phyloP scores from a whole-genome alignment of 2,113 vertebrate genomes.

The Brachyhypopomus gauderio region DNA sequence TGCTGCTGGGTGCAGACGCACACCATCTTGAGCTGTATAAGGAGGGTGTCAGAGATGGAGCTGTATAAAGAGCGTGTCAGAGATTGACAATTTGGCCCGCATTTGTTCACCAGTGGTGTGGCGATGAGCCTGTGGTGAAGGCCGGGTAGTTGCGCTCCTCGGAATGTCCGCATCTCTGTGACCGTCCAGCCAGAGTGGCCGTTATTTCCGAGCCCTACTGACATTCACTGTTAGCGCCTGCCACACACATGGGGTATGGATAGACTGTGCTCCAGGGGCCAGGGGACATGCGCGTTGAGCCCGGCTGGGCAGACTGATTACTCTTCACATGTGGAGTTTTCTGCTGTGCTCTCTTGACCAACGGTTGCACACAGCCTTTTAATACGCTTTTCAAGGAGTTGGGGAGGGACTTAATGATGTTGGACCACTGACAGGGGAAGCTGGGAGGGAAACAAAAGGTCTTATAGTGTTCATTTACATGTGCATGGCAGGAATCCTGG shows the following conservation, averaged over 20 bases:
- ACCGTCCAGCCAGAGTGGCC: constrained; percentile 36
- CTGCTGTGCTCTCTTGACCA: constrained; percentile 21
- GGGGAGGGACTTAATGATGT: constrained; percentile 9
- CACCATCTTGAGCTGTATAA: constrained; percentile 50
- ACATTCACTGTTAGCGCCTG: constrained; percentile 20
- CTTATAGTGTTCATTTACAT: background rate
- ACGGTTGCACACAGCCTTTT: constrained; percentile 19
- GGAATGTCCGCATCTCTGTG: constrained; percentile 43
- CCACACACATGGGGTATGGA: constrained; percentile 11
- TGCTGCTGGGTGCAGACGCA: constrained; percentile 41
- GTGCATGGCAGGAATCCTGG: no score
- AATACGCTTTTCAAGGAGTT: constrained; percentile 6
- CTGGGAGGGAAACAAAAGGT: background rate
- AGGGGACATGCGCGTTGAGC: constrained; percentile 29
- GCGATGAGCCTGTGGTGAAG: constrained; percentile 47
- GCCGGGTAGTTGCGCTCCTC: constrained; percentile 41
- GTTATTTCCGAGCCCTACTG: constrained; percentile 44
- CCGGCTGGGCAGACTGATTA: constrained; percentile 31
- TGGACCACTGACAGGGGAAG: background rate
- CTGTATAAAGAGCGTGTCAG: constrained; percentile 44
- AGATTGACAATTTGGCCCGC: constrained; percentile 52
- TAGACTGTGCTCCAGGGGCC: background rate
- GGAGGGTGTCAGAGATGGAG: constrained; percentile 50
- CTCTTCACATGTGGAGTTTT: constrained; percentile 33
- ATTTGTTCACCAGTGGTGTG: constrained; percentile 50